Base-by-base conservation (phyloP, 2,888 invertebrate genomes). In the Clistopyga incitator region DNA sequence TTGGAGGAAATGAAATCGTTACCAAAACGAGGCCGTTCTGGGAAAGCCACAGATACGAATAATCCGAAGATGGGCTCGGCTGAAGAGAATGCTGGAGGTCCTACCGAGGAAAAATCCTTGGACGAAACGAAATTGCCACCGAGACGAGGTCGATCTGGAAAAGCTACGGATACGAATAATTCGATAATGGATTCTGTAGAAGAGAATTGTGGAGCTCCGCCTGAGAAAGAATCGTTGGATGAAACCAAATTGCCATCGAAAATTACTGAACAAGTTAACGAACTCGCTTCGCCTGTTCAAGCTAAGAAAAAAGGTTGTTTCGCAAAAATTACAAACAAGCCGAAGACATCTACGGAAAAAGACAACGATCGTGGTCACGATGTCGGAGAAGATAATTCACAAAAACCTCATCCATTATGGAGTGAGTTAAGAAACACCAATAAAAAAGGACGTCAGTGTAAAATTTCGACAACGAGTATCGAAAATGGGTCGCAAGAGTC, bases 371-470 rank as follows among this genome's bases (percentile, higher is more conserved):
- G 4, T 29, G 4, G 4, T 29, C 34, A 11, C 6, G 25, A 56
- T 20, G 34, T 50, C 38, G 54, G 20, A 42, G n/a, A 47, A 15
- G 25, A 25, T 15, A 47, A 20, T 42, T 20, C 25, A 45, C 2
- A 25, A 25, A 10, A 45, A 1, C 0, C 38, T 23, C 15, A 25
- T 3, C 8, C 42, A 1, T 56, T 23, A 3, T 0, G 15, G 13
- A 13, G 47, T 11, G 38, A 52, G 52, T 20, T 10, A 18, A 18
- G 25, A 20, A 54, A 67, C 6, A 15, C 18, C 6, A 68, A 68
- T 52, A 61, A n/a, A 50, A 52, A 52, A 20, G 59, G 11, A 42
- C 59, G 67, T 34, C 15, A n/a, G n/a, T 10, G 29, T 34, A 61
- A 34, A 34, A 29, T n/a, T 25, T 59, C 59, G 10, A 15, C 6